Conservation (phyloP, 1,140 invertebrate genomes). For the Neodiprion virginianus region DNA sequence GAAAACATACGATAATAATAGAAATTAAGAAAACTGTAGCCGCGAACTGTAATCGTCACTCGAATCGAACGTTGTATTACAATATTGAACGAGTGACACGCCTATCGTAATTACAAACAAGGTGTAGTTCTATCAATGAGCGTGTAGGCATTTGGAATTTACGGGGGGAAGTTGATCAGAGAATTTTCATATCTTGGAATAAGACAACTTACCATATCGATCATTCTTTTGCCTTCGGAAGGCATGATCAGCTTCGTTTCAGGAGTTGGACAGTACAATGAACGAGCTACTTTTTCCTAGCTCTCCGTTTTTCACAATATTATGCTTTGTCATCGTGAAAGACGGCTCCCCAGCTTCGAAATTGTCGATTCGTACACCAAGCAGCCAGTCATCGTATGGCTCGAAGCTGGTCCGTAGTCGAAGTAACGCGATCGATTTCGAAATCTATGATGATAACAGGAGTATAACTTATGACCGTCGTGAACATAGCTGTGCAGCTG, state of each 20-base stretch:
- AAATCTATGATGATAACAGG: too few species aligned
- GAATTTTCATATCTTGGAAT: not conserved
- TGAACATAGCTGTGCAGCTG: too few species aligned
- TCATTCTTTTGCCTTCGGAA: not conserved
- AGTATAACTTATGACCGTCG: too few species aligned
- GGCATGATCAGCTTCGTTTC: not conserved
- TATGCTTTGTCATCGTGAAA: constrained; percentile 6
- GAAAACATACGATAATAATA: too few species aligned
- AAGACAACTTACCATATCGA: not conserved
- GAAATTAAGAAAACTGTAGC: not conserved
- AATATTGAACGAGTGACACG: not conserved
- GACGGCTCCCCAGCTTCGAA: too few species aligned
- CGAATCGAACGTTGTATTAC: not conserved
- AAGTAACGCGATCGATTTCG: too few species aligned
- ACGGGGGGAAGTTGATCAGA: not conserved
- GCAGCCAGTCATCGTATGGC: too few species aligned
- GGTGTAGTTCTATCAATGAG: not conserved
- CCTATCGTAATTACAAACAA: too few species aligned
- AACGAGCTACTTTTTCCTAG: not conserved
- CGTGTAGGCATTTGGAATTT: not conserved
- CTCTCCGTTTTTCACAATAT: constrained; percentile 3
- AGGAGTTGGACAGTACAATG: not conserved
- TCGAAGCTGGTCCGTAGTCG: too few species aligned
- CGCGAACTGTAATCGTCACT: not conserved
- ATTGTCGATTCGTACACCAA: too few species aligned